These are phyloP conservation scores for Unio delphinus DNA, from an alignment of 2,888 invertebrate genomes.

Conservation along the genomic window DNA sequence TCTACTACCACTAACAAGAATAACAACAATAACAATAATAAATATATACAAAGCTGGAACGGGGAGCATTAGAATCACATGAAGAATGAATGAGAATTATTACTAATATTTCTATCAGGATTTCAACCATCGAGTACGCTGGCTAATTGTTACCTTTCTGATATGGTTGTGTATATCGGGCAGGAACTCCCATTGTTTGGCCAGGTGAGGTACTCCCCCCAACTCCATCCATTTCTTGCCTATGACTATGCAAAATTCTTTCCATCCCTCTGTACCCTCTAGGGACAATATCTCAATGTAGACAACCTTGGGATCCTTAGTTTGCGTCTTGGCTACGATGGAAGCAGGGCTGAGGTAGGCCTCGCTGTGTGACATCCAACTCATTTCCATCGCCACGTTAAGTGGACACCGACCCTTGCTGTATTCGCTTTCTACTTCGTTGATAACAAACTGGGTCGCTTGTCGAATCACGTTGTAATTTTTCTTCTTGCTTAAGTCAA, in stretches of 20 bases:
- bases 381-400: conserved; percentile 8
- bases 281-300: conserved; percentile 8
- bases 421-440: conserved; percentile 7
- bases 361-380: conserved; percentile 12
- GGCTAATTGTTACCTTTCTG: background rate
- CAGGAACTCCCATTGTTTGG: conserved; percentile 13
- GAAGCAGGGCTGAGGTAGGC: conserved; percentile 4
- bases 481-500: conserved; percentile 4
- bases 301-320: conserved; percentile 7
- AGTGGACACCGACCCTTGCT: conserved; percentile 8
- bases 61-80: no score
- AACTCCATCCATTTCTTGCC: conserved; percentile 9
- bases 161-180: conserved; percentile 7
- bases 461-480: conserved; percentile 6
- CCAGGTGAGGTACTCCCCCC: conserved; percentile 10
- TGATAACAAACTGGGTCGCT: conserved; percentile 9
- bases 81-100: no score
- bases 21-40: no score
- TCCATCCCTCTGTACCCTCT: conserved; percentile 6
- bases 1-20: no score
- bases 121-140: no score
- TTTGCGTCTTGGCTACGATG: conserved; percentile 1
- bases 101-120: no score
- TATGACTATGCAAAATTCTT: conserved; percentile 8
- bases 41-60: no score